These are phyloP conservation scores for Leuciscus idus DNA, from an alignment of 2,113 vertebrate genomes.

Conservation along the genomic window DNA sequence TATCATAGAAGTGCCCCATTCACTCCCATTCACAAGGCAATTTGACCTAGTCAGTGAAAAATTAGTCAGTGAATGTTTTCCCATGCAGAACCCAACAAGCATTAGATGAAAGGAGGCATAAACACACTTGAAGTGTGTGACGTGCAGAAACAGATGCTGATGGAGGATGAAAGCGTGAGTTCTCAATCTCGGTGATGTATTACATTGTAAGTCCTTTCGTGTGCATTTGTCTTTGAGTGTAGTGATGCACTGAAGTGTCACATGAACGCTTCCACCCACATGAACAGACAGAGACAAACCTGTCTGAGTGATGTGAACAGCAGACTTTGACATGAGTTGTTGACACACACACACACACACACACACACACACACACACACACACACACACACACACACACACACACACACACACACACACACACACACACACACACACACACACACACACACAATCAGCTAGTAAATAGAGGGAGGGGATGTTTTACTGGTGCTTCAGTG, in stretches of 20 bases:
- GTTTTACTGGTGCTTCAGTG: neutral
- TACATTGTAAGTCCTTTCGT: neutral
- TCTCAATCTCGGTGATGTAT: slow-evolving; percentile 33
- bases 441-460: neutral
- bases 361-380: neutral
- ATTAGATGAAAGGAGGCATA: neutral
- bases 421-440: neutral
- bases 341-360: neutral
- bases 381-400: neutral
- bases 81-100: neutral
- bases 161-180: neutral
- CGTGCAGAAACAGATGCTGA: neutral
- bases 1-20: too few species aligned
- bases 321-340: neutral
- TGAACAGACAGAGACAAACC: neutral
- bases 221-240: neutral
- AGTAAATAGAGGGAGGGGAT: neutral
- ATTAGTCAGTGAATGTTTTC: neutral
- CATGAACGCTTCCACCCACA: neutral
- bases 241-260: slow-evolving; percentile 22
- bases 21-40: too few species aligned
- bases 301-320: neutral
- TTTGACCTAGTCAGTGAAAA: too few species aligned
- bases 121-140: slow-evolving; percentile 1
- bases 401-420: too few species aligned